Evolutionary conservation across 2,797 vertebrate genomes (phyloP), one percentile per base, ranked within the genome.

Genomic region (Brachyalestes nurse): DNA sequence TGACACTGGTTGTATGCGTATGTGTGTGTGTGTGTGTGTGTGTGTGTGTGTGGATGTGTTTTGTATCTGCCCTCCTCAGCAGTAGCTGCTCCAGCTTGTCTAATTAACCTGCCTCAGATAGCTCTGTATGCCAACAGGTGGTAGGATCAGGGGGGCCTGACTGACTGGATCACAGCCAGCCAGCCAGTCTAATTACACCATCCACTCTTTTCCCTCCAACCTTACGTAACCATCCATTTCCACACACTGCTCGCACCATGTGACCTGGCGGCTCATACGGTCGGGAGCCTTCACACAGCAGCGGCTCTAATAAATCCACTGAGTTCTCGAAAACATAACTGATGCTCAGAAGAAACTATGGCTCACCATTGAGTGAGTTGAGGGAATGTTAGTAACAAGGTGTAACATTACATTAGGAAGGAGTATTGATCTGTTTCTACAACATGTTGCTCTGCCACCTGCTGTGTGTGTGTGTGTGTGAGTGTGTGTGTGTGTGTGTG

Each of bases 111-210:
- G 80, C 87, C 86, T 88, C 88, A 87, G 89, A 90, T 77, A 79
- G 86, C 88, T 86, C 90, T 82, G 82, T 83, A 75, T 87, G 90
- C 87, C 89, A 91, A 92, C 92, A 93, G 93, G 92, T 93, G 92
- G 91, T 87, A 82, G 51, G 84, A 88, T 87, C 88, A 91, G 78
- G 86, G 87, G 85, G 84, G 81, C 86, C 85, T 84, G 85, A 82
- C 82, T 73, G 80, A 75, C 90, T 91, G 91, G 91, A 94, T 95
- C 91, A 93, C 93, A 94, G 92, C 92, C 91, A 90, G 88, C 42
- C 80, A 85, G 42, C 38, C 80, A 85, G 58, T 38, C 90, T 94
- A 92, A 94, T 93, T 92, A 93, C 90, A 89, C 88, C 82, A 84
- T 70, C 88, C 73, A 75, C 78, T 58, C 72, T 82, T 64, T 34